Evolutionary conservation across 2,797 vertebrate species (phyloP).

Genomic region (Holocentrus rufus): DNA sequence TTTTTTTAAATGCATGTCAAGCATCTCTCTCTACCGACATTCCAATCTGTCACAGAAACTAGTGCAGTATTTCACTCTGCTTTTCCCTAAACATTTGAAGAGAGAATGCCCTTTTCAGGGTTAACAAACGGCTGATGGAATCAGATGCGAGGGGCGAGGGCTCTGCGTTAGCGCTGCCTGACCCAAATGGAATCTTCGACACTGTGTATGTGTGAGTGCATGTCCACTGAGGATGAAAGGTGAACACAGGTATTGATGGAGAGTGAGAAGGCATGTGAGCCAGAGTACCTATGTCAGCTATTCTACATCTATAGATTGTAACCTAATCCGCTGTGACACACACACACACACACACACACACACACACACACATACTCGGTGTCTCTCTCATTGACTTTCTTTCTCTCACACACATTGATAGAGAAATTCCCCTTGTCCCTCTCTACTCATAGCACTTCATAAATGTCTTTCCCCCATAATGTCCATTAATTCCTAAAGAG

Average conservation of each 20-base stretch:
- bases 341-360: constrained; percentile 16
- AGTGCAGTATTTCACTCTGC: constrained; percentile 3
- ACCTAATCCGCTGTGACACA: constrained; percentile 47
- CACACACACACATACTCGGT: background rate
- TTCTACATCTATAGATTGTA: constrained; percentile 56
- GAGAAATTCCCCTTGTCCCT: constrained; percentile 7
- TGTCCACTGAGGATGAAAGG: constrained; percentile 43
- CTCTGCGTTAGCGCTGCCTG: constrained; percentile 33
- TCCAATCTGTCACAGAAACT: background rate
- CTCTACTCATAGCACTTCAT: constrained; percentile 7
- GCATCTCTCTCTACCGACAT: background rate
- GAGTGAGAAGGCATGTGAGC: constrained; percentile 32
- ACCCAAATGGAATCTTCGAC: constrained; percentile 2
- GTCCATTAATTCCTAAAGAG: constrained; percentile 14
- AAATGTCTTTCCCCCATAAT: constrained; percentile 15
- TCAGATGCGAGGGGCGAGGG: constrained; percentile 28
- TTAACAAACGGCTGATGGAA: constrained; percentile 33
- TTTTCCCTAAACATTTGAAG: constrained; percentile 2
- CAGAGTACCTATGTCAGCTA: constrained; percentile 53
- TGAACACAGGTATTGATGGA: constrained; percentile 55
- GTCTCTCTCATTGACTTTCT: background rate
- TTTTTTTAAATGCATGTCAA: too few relatives aligned
- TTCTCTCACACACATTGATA: background rate
- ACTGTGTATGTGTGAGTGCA: background rate
- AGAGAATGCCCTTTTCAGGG: constrained; percentile 34